Evolutionary conservation across 2,113 vertebrate genomes (phyloP), one percentile per base, ranked within the genome.

Genomic region (Halichoerus grypus): DNA sequence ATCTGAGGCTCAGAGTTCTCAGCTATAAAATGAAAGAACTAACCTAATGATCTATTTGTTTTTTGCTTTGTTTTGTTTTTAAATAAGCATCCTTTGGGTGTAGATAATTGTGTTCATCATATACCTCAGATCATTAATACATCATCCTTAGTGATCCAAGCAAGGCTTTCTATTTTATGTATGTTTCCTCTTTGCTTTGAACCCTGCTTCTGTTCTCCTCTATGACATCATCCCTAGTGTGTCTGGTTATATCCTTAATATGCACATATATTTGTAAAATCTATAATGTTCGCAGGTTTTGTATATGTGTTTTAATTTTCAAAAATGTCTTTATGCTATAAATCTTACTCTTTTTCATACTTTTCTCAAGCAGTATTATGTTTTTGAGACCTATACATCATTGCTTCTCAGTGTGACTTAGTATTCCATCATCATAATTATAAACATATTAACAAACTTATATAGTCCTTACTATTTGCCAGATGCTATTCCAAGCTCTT

Each of bases 161-260:
- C 14, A 59, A 72, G 39, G 9, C 39, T 9, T 91, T 91, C 91
- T 89, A n/a, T 82, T 74, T 69, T 59, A 83, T 42, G 92, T 65
- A 10, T 53, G 80, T 51, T 93, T 86, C n/a, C 33, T 80, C 72
- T 63, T 85, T 53, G 79, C 36, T 79, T 69, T 79, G 46, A 87
- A 65, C 16, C 55, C 36, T 3, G 67, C 18, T 53, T 22, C 39
- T 76, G 18, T 76, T 77, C 7, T 71, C 33, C 26, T 28, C n/a
- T 33, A 21, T 59, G 67, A 85, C 7, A 49, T 14, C 7, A 39
- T 81, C 31, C 87, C 65, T 77, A 21, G 24, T 71, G 31, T 59
- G 18, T 63, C 83, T 94, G n/a, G 33, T 36, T 85, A 36, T 94
- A 67, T 89, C 57, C 57, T 97, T 94, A 89, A 86, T 77, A 39